Base-by-base conservation (phyloP, 1,140 invertebrate species). In the Trichoplusia ni region DNA sequence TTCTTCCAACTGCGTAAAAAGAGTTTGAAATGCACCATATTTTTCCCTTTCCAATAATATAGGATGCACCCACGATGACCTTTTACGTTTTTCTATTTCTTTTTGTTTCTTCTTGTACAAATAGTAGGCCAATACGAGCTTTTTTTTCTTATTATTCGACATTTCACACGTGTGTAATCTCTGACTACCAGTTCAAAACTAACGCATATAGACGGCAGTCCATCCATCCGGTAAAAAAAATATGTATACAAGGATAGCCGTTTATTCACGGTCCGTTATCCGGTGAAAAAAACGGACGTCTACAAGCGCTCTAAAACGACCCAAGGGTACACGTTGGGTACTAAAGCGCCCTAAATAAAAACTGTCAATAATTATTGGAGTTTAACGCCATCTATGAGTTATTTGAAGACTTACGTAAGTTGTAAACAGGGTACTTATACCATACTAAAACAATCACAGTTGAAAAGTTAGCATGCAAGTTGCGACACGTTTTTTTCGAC, bases 81-180 rank as follows among this genome's bases (percentile, higher is more conserved):
- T 67, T 70, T 70, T 64, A 54, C 59, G 35, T 67, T 70, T 73
- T 67, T 70, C 25, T 70, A 59, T 72, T 63, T 68, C 64, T 69
- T 60, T 60, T 72, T 44, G 40, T 44, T 59, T 67, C 49, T 68
- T 68, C 44, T 68, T 68, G 46, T 68, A 68, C 37, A 37, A 56
- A 56, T 42, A 56, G 23, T 56, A 42, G 35, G 53, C 42, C 31
- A 65, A 49, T 58, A 65, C 23, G 25, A 66, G 33, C 29, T 42
- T 66, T 66, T 60, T 66, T 66, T 66, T 59, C 64, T 66, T 73
- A 64, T 59, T 68, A 68, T 65, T 68, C 62, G 49, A 68, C 69
- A 72, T 72, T 68, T 68, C 65, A 65, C 62, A 72, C 66, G 63
- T 73, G 66, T 71, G 65, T 44, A 66, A 69, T 69, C 70, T 72